Base-by-base conservation (phyloP, 2,797 vertebrate genomes). In the Myotis pilosus region DNA sequence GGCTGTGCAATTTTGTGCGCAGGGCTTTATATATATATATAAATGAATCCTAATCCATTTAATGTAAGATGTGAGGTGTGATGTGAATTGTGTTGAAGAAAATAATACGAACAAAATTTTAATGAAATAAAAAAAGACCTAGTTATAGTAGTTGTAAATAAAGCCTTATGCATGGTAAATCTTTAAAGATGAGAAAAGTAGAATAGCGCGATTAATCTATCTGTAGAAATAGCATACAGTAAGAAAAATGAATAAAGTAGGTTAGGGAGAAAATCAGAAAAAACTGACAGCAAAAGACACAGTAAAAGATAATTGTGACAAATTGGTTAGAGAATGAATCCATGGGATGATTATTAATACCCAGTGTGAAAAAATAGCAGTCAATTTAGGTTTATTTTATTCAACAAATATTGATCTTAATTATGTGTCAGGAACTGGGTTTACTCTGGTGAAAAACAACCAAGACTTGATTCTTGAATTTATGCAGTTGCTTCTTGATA, bases 251-350 rank as follows among this genome's bases (percentile, higher is more conserved):
- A 82, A 38, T 87, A 53, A 92, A 10, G 30, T 20, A 93, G 22
- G 8, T 64, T 74, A 86, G 5, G 15, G 11, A 71, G 87, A 86
- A 89, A 86, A n/a, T 57, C 76, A 62, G 90, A 55, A 74, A 75
- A 91, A 49, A 10, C 19, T 60, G 57, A 60, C 57, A 57, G 23
- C 55, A 60, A 28, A 28, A 60, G 57, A 60, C 55, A n/a, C 12
- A 55, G 2, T 36, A 33, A 72, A 57, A 84, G 47, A 23, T 83
- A 89, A 60, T 78, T 92, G 38, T n/a, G 28, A 44, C 62, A 82
- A 95, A 41, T 20, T 79, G 10, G 17, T 74, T 90, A 91, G 72
- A 64, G 33, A 93, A 78, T 74, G 62, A 89, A 28, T 91, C 28
- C 3, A 4, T 17, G 49, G 38, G 23, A 94, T 84, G 30, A 69